Conservation (phyloP, 2,113 vertebrate genomes). For the Myotis yumanensis region DNA sequence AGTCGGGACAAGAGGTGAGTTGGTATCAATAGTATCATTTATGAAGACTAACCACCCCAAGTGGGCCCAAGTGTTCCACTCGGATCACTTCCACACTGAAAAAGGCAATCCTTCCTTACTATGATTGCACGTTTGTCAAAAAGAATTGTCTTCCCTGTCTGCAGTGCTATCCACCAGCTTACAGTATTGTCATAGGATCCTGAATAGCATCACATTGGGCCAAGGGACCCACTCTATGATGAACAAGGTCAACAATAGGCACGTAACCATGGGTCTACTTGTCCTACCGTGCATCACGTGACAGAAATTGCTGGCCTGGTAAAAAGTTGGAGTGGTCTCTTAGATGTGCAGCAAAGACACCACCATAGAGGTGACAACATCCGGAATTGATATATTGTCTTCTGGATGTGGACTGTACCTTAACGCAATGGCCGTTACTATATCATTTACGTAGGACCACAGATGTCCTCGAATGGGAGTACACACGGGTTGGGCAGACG, state of each 20-base stretch:
- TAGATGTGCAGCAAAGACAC: neutral
- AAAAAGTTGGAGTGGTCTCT: neutral
- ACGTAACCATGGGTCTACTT: neutral
- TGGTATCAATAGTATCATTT: rapidly evolving
- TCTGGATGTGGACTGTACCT: neutral
- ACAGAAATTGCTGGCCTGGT: neutral
- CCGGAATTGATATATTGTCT: neutral
- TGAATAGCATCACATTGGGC: neutral
- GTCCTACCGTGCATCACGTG: neutral
- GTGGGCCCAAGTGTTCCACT: neutral
- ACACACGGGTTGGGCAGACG: neutral
- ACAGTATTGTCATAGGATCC: too few species aligned
- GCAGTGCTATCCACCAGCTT: neutral
- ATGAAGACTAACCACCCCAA: neutral
- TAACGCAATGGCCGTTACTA: neutral
- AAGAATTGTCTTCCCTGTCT: neutral
- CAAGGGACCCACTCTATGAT: neutral
- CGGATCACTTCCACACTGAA: neutral
- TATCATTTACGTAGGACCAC: neutral
- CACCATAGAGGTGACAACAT: neutral
- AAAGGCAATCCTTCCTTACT: neutral
- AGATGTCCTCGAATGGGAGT: too few species aligned
- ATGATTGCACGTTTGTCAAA: neutral
- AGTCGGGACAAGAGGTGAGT: neutral
- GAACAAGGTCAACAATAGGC: neutral